phyloP scores from a whole-genome alignment of 2,113 vertebrate genomes.

The Strix aluco region DNA sequence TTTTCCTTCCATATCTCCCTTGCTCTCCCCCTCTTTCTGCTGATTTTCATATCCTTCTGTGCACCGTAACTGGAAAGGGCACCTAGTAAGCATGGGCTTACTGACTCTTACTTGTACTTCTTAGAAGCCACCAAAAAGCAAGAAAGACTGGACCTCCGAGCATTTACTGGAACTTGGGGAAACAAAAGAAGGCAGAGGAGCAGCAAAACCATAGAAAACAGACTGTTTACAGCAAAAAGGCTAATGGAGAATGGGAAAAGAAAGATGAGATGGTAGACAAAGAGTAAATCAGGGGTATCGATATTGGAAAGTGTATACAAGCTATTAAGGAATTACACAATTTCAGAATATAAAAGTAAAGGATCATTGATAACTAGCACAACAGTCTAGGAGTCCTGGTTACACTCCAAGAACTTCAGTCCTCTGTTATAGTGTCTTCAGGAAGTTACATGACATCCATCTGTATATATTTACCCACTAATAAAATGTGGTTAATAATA shows the following conservation, averaged over 20 bases:
- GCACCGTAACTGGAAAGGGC: neutral
- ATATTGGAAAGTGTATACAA: neutral
- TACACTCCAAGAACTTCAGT: neutral
- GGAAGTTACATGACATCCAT: neutral
- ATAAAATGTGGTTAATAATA: neutral
- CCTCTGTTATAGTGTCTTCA: neutral
- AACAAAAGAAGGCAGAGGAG: neutral
- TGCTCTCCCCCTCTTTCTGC: neutral
- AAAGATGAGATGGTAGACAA: neutral
- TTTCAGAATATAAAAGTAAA: neutral
- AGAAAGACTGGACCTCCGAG: neutral
- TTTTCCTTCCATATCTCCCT: neutral
- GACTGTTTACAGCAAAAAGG: neutral
- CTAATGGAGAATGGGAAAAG: neutral
- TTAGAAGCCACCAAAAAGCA: neutral
- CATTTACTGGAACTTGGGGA: neutral
- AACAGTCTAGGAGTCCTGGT: neutral
- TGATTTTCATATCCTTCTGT: neutral
- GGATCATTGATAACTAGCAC: neutral
- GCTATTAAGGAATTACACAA: neutral
- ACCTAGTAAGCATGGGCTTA: neutral
- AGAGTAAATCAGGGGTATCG: neutral
- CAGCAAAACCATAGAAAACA: neutral
- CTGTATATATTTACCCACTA: neutral
- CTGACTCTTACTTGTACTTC: neutral